Conservation (phyloP, 2,113 vertebrate species). For the Nipponia nippon region DNA sequence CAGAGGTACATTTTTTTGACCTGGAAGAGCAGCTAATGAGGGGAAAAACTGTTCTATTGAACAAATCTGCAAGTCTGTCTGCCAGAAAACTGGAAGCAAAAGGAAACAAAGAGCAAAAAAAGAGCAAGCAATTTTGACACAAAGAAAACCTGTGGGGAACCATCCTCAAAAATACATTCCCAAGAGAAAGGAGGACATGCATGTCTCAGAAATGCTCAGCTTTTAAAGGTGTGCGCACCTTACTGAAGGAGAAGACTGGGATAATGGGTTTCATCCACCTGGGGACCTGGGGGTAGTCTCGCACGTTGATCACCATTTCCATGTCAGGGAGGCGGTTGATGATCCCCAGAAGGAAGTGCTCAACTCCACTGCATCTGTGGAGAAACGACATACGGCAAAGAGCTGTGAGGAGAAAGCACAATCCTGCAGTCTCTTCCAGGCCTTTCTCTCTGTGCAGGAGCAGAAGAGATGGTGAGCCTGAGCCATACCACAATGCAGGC, state of each 20-base stretch:
- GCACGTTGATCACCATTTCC: conserved; percentile 94
- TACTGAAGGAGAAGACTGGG: conserved; percentile 96
- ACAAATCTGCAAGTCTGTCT: background rate
- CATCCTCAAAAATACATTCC: background rate
- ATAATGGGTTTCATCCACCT: conserved; percentile 85
- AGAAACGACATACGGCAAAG: background rate
- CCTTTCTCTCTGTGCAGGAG: background rate
- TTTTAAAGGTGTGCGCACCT: conserved; percentile 73
- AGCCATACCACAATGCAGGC: background rate
- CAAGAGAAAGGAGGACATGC: background rate
- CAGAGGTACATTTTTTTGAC: background rate
- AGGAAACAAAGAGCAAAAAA: background rate
- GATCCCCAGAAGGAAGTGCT: conserved; percentile 91
- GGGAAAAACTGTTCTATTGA: background rate
- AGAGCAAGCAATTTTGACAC: background rate
- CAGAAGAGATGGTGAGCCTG: background rate
- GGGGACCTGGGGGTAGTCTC: conserved; percentile 94
- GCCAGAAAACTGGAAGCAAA: background rate
- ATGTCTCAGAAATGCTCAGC: background rate
- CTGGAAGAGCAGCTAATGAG: background rate
- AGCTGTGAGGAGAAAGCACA: background rate
- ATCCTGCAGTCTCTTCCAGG: background rate
- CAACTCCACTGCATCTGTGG: conserved; percentile 90
- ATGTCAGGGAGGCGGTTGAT: conserved; percentile 86
- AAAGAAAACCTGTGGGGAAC: background rate